Conservation (phyloP, 2,797 vertebrate genomes). For the Antrozous pallidus region DNA sequence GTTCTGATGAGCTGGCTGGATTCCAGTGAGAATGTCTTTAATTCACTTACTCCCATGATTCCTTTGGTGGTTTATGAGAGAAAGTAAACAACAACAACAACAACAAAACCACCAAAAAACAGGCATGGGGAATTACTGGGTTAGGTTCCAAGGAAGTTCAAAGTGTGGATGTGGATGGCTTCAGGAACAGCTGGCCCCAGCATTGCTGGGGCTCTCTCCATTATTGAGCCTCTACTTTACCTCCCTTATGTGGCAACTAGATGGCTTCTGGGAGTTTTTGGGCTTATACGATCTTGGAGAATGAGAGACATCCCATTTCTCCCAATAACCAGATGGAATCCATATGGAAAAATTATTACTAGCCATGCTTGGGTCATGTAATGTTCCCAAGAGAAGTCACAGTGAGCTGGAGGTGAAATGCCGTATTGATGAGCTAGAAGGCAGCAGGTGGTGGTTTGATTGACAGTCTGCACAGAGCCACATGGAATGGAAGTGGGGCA, state of each 20-base stretch:
- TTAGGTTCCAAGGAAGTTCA: not conserved
- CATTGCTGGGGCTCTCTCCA: not conserved
- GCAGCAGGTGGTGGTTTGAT: not conserved
- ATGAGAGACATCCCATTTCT: not conserved
- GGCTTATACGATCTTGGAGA: not conserved
- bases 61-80: not conserved
- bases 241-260: not conserved
- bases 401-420: not conserved
- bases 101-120: too few relatives aligned
- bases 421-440: not conserved
- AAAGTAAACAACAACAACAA: not conserved
- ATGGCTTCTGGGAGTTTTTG: not conserved
- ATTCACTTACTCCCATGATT: not conserved
- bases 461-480: not conserved
- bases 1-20: conserved; percentile 2
- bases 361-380: not conserved
- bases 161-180: not conserved
- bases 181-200: conserved; percentile 1
- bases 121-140: fast-evolving
- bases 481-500: not conserved
- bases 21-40: conserved; percentile 18
- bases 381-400: not conserved
- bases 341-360: not conserved
- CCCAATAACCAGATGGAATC: not conserved
- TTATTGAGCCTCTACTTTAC: not conserved